Base-by-base conservation (phyloP, 2,888 invertebrate species). In the Diabrotica balteata region DNA sequence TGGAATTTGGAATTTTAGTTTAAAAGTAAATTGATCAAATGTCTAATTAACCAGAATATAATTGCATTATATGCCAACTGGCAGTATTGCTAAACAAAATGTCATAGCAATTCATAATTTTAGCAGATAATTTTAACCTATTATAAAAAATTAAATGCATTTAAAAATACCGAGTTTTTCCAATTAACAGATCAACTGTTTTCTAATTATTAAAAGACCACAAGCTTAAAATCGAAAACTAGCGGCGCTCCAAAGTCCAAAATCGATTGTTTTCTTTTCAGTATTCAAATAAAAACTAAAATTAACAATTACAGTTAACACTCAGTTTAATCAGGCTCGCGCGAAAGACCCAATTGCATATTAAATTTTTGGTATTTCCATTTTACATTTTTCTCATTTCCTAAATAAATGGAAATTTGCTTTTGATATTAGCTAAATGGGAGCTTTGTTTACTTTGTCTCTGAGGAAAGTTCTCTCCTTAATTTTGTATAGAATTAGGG, bases 231-330 rank as follows among this genome's bases (percentile, higher is more conserved):
- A 2, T 47, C 9, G 8, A 47, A 47, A 47, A 47, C 32, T 32
- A 11, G 55, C 55, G 45, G 45, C 10, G 47, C 47, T 47, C 9
- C 42, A 62, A 55, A 46, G 51, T 59, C 66, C 10, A 57, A 54
- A 58, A 75, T 77, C 70, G 73, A 73, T 72, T 73, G 73, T 76
- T 76, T 77, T 77, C 72, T 72, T 75, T 76, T 71, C 67, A 58
- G 61, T 61, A 72, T 68, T 73, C 64, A 66, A 73, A 73, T 71
- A 68, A 70, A 73, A 72, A 74, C 63, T 72, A 74, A 71, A 76
- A 76, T 75, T 75, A 76, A 75, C 76, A 76, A 75, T 75, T 73
- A 72, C 65, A 73, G 71, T 73, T 74, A 76, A 75, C 58, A 63
- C 50, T 63, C 63, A 63, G 57, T 63, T 63, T 57, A 63, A 74